Evolutionary conservation across 2,113 vertebrate species (phyloP), one percentile per base, ranked within the genome.

Genomic region (Collichthys lucidus): DNA sequence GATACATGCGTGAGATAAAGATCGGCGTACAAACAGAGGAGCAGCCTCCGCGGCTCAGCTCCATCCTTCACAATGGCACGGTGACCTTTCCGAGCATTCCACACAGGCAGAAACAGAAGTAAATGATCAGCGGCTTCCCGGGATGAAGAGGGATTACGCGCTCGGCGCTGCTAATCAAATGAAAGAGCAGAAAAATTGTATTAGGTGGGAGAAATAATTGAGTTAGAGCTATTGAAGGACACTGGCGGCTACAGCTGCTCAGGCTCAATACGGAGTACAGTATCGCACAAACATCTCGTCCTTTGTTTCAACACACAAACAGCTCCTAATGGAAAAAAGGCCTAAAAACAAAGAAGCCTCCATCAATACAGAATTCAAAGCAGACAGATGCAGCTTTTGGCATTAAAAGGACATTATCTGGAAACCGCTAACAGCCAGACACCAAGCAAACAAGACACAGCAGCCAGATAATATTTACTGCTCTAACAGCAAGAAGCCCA

Each of bases 131-230:
- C 55, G 26, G 67, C 85, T 40, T 64, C 76, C 4, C 59, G 11
- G 84, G 87, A 89, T 76, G 89, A 91, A 88, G 88, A 91, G 50
- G 86, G 87, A 93, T 92, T 91, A 92, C 61, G 46, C 59, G 24
- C 81, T 78, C 72, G 1, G 44, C 9, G 63, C 82, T 26, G 81
- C 82, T 91, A 89, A 93, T 93, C 86, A 87, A 92, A 93, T 88
- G 76, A 87, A 89, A 86, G 84, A 82, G 84, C 68, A 74, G 88
- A 90, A 89, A 83, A 86, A 89, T 88, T 85, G 82, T 70, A 88
- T 93, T 85, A 83, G 87, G 59, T 76, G 63, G 77, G 68, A 84
- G 24, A 77, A 90, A 93, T 85, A 91, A 91, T 90, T 80, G 79
- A 90, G 86, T 88, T 73, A 78, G 57, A 71, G 29, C 44, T 44